These are phyloP conservation scores for Gymnocephalus cernua DNA, from an alignment of 2,113 vertebrate species.

Conservation along the genomic window DNA sequence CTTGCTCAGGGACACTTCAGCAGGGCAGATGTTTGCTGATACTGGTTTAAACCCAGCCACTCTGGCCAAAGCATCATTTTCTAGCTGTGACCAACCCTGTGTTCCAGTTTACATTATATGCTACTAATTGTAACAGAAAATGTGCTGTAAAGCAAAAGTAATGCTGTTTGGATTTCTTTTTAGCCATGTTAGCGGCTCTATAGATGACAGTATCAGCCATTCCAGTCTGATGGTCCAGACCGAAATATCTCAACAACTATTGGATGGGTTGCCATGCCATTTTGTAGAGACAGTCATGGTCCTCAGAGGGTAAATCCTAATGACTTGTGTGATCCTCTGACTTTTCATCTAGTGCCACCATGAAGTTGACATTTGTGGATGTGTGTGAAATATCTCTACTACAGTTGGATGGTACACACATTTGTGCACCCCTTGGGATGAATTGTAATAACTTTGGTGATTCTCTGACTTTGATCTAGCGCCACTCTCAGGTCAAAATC, in stretches of 20 bases:
- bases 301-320: no score
- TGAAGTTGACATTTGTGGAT: neutral
- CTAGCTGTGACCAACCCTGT: neutral
- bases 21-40: neutral
- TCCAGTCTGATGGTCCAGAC: no score
- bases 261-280: neutral
- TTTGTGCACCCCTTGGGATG: neutral
- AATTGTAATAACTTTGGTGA: neutral
- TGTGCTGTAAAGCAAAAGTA: neutral
- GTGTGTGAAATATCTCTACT: neutral
- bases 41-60: neutral
- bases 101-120: no score
- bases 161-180: neutral
- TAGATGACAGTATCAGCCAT: neutral
- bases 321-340: neutral
- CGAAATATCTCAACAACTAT: neutral
- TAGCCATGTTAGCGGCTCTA: no score
- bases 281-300: neutral
- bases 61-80: neutral
- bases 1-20: slow-evolving; percentile 4
- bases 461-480: neutral
- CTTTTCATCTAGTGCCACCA: neutral
- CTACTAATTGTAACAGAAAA: neutral
- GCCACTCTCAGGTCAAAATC: no score
- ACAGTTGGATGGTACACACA: neutral